Evolutionary conservation across 2,888 invertebrate species (phyloP).

Genomic region (Mamestra brassicae): DNA sequence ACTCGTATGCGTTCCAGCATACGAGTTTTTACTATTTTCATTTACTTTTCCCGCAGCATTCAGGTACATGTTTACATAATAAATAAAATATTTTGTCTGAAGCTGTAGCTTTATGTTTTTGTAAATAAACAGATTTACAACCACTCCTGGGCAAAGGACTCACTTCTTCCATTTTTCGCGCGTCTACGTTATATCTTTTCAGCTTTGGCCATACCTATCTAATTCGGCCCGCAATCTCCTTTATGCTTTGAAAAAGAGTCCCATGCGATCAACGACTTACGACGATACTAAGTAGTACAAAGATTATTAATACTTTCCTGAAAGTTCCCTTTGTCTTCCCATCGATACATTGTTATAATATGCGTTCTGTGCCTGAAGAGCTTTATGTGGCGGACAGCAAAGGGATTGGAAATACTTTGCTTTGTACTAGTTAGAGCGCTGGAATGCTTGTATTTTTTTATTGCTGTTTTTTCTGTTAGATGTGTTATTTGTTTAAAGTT

Average conservation of each 20-base stretch:
- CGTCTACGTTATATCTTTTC: too few species aligned
- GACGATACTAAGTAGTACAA: background rate
- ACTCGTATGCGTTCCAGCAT: too few species aligned
- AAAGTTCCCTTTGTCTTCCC: background rate
- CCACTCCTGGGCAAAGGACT: background rate
- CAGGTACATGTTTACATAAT: background rate
- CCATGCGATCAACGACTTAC: background rate
- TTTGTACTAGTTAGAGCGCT: constrained; percentile 1
- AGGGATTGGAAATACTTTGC: constrained; percentile 18
- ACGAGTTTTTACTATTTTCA: background rate
- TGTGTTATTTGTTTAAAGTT: too few species aligned
- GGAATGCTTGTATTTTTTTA: background rate
- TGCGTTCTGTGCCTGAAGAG: constrained; percentile 12
- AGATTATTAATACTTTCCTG: background rate
- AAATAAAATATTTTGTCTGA: too few species aligned
- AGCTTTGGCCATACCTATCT: too few species aligned
- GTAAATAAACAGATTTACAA: too few species aligned
- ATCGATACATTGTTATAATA: constrained; percentile 9
- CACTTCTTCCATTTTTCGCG: too few species aligned
- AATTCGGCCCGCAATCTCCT: too few species aligned
- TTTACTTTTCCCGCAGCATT: background rate
- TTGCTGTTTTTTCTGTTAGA: background rate
- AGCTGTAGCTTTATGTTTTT: background rate
- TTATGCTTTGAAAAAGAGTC: background rate
- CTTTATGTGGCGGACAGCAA: constrained; percentile 39